These are phyloP conservation scores for Xanthia icteritia DNA, from an alignment of 2,888 invertebrate species.

Conservation along the genomic window DNA sequence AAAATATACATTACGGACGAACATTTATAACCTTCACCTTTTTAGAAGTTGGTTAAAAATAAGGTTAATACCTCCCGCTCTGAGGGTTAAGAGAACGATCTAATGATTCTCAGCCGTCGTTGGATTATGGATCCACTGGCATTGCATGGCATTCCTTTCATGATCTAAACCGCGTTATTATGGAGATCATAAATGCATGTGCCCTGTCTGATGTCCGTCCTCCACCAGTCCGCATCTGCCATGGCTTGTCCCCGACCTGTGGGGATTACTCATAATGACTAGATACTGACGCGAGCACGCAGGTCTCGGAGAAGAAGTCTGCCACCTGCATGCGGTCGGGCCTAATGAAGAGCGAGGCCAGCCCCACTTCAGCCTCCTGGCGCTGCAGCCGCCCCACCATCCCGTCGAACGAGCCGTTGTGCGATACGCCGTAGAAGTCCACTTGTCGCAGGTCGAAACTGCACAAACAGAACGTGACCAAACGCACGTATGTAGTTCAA, in stretches of 20 bases:
- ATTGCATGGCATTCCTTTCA: no score
- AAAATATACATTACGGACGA: no score
- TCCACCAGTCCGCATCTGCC: background rate
- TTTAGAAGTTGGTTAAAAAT: background rate
- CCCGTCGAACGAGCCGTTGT: constrained; percentile 90
- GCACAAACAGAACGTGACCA: constrained; percentile 4
- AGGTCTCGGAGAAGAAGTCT: constrained; percentile 90
- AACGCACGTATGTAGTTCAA: background rate
- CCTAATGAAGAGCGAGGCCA: constrained; percentile 90
- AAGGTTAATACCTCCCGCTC: no score
- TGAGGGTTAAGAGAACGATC: background rate
- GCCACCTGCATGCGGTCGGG: constrained; percentile 88
- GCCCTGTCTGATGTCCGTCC: background rate
- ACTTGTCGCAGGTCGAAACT: constrained; percentile 80
- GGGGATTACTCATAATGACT: background rate
- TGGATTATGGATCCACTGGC: background rate
- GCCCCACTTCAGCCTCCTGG: constrained; percentile 87
- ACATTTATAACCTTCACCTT: no score
- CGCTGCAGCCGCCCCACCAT: constrained; percentile 90
- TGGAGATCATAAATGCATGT: background rate
- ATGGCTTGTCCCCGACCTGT: background rate
- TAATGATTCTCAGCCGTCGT: background rate
- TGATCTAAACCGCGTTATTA: background rate
- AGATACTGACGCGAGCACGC: constrained; percentile 76
- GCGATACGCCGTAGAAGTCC: constrained; percentile 88